Evolutionary conservation across 2,113 vertebrate genomes (phyloP), one percentile per base, ranked within the genome.

Genomic region (Pogona vitticeps): DNA sequence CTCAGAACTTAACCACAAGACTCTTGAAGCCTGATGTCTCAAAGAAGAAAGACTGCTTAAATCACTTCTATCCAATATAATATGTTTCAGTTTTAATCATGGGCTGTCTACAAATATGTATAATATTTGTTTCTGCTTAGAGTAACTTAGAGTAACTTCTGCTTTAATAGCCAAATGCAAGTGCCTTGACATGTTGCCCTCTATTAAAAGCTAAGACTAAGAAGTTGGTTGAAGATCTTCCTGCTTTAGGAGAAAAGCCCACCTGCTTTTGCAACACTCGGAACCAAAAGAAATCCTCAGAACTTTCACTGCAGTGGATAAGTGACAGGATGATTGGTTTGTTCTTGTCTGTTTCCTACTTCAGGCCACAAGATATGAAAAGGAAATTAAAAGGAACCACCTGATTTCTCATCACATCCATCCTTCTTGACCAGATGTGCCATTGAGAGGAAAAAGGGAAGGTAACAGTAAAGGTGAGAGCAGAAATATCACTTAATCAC

Each of bases 341-440:
- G 42, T 84, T 61, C 40, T 87, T 18, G 12, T 1, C 26, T 90
- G 38, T 28, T 84, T 84, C 46, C 76, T 52, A 86, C 73, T 82
- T 12, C 56, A 83, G 75, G 81, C 38, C 14, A 84, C 82, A 87
- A 86, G 40, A 61, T 83, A 83, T 82, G 9, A 90, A 88, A 89
- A 82, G 10, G 28, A 58, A 0, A 0, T 40, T 36, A 85, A 77
- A n/a, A 83, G 26, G 85, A 90, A 87, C 68, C 21, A 12, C 2
- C 56, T 59, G 56, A 42, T 0, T 2, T 1, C 3, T 0, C 0
- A 1, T 46, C n/a, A 68, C 36, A 63, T 86, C 71, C 38, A 52
- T 85, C 83, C 13, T 81, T 17, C 68, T 83, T 12, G 71, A 76
- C 33, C 79, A 87, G 0, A 8, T 83, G 72, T 72, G 73, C 83